phyloP scores from a whole-genome alignment of 2,113 vertebrate genomes.

The Eulemur macaco region DNA sequence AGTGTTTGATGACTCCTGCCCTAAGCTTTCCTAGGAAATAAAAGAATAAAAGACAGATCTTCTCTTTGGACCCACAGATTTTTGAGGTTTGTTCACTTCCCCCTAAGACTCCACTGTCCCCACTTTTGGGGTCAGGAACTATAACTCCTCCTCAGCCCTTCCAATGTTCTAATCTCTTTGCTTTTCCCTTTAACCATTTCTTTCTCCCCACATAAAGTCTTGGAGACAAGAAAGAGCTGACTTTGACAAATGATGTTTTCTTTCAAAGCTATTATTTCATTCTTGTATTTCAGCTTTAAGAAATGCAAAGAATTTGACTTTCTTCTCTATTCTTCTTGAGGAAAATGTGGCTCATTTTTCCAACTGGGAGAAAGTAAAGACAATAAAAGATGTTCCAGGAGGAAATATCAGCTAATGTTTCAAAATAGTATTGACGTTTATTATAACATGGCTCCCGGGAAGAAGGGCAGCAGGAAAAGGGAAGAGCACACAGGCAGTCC shows the following conservation, averaged over 20 bases:
- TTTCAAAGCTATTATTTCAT: not conserved
- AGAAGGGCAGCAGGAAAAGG: not conserved
- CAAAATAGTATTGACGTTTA: not conserved
- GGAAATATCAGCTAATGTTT: not conserved
- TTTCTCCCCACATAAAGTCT: not conserved
- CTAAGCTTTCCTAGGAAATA: not conserved
- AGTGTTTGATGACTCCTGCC: not conserved
- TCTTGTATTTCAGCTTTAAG: not conserved
- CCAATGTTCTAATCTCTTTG: not conserved
- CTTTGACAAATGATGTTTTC: not conserved
- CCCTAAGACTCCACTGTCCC: not conserved
- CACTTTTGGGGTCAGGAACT: not conserved
- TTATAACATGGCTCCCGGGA: not conserved
- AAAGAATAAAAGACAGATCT: not conserved
- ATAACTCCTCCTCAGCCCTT: not conserved
- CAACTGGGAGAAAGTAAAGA: not conserved
- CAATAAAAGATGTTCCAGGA: not conserved
- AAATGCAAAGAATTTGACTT: not conserved
- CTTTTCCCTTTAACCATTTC: not conserved
- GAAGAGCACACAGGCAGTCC: not conserved
- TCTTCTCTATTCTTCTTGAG: not conserved
- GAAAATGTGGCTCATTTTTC: not conserved
- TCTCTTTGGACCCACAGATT: not conserved
- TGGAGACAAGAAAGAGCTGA: not conserved
- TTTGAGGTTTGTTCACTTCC: not conserved